phyloP scores from a whole-genome alignment of 2,113 vertebrate species.

The Sturnira hondurensis region DNA sequence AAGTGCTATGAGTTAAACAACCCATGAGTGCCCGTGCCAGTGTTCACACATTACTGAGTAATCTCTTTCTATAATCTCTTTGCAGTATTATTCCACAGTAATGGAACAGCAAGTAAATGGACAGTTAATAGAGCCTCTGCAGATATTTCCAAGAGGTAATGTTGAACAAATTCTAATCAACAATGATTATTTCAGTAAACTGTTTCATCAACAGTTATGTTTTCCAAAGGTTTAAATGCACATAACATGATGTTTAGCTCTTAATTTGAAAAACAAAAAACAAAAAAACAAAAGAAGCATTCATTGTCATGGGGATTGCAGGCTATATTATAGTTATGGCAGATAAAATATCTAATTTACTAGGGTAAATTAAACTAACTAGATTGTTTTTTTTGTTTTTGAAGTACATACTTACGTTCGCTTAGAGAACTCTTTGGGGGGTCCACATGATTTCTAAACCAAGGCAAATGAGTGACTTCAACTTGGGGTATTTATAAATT shows the following conservation, averaged over 20 bases:
- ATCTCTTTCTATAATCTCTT: conserved; percentile 75
- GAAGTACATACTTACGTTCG: conserved; percentile 66
- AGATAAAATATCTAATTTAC: conserved; percentile 79
- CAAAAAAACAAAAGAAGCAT: conserved; percentile 51
- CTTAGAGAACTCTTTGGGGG: conserved; percentile 71
- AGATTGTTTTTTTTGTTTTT: conserved; percentile 73
- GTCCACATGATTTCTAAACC: conserved; percentile 41
- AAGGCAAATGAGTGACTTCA: conserved; percentile 71
- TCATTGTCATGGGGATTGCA: conserved; percentile 69
- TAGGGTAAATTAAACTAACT: conserved; percentile 81
- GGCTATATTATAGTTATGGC: conserved; percentile 74
- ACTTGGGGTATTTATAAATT: conserved; percentile 24
- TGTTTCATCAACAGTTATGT: conserved; percentile 73
- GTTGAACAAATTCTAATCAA: conserved; percentile 74
- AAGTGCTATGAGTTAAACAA: conserved; percentile 50
- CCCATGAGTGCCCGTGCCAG: conserved; percentile 12
- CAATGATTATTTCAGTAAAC: conserved; percentile 70
- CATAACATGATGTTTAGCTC: conserved; percentile 73
- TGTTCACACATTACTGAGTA: conserved; percentile 66
- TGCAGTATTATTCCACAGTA: conserved; percentile 96
- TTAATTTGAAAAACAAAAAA: conserved; percentile 73
- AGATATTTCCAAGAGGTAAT: conserved; percentile 96
- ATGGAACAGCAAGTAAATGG: conserved; percentile 97
- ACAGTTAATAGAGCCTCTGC: conserved; percentile 93
- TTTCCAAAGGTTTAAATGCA: conserved; percentile 77